Base-by-base conservation (phyloP, 2,888 invertebrate genomes). In the Cheiracanthium punctorium region DNA sequence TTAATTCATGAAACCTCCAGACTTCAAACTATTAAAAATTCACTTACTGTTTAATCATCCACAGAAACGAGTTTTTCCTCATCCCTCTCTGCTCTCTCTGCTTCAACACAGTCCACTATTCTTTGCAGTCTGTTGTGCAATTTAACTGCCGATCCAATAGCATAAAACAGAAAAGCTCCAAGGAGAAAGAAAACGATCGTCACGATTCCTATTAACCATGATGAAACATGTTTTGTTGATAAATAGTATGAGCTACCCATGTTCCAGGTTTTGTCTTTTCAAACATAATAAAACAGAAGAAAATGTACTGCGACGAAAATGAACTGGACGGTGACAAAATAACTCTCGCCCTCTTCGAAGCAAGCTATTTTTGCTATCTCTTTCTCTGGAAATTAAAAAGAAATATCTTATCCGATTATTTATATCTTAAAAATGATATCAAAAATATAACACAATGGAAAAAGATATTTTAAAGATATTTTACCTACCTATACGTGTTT, bases 151-250 rank as follows among this genome's bases (percentile, higher is more conserved):
- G 84, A 48, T 32, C 69, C 73, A 41, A 84, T 84, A 30, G 79
- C 79, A 32, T 84, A 84, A 58, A 72, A 79, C 29, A 84, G 65
- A 58, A 79, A 84, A 5, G 79, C 79, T 4, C 84, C 84, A 28
- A 84, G 17, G n/a, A 79, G 14, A 0, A 84, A 65, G 58, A 79
- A 84, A 52, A 84, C 69, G 14, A 67, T 64, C 8, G 73, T 52
- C 17, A 84, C 73, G 12, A 84, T 41, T 17, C 79, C 84, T 20
- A 84, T 84, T 58, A 84, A 73, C 84, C 84, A 84, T 7, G 84
- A 73, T 33, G 69, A 65, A 7, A 84, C 30, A 24, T 73, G 28
- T 52, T 58, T 58, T 4, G 82, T 77, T 14, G 77, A 72, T 14
- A 77, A 12, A 20, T 77, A 84, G 33, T 84, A 84, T 0, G 79